These are phyloP conservation scores for Pandemis cinnamomeana DNA, from an alignment of 2,888 invertebrate species.

Conservation along the genomic window DNA sequence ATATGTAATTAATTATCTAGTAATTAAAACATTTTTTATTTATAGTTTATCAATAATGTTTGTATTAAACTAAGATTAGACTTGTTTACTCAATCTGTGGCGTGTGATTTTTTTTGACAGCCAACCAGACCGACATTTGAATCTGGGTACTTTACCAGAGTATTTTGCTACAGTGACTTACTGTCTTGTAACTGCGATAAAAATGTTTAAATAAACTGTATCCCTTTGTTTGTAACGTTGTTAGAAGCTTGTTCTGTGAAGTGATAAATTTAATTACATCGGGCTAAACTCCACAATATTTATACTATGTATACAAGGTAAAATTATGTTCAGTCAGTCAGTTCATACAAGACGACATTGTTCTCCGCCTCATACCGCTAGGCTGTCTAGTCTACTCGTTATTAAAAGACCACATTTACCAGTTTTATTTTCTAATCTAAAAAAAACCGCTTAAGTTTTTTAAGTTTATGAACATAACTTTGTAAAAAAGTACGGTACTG, in stretches of 20 bases:
- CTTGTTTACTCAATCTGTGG: slow-evolving; percentile 2
- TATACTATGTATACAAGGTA: slow-evolving; percentile 10
- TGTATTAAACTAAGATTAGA: background rate
- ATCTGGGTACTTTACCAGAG: background rate
- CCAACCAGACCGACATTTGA: background rate
- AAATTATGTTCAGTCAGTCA: too few relatives aligned
- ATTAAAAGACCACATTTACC: background rate
- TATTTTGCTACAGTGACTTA: background rate
- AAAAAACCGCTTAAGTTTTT: too few relatives aligned
- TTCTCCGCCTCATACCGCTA: too few relatives aligned
- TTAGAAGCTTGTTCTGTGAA: background rate
- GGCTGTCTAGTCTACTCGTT: too few relatives aligned
- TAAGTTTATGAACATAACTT: background rate
- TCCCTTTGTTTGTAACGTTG: background rate
- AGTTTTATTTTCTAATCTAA: background rate
- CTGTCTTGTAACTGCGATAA: background rate
- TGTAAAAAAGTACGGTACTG: background rate
- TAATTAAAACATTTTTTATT: background rate
- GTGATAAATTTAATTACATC: background rate
- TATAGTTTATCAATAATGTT: too few relatives aligned
- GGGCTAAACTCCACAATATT: background rate
- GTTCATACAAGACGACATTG: too few relatives aligned
- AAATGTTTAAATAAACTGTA: background rate
- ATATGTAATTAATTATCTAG: background rate
- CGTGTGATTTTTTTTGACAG: background rate